Evolutionary conservation across 2,797 vertebrate genomes (phyloP).

Genomic region (Gymnoscopelus microlampas): DNA sequence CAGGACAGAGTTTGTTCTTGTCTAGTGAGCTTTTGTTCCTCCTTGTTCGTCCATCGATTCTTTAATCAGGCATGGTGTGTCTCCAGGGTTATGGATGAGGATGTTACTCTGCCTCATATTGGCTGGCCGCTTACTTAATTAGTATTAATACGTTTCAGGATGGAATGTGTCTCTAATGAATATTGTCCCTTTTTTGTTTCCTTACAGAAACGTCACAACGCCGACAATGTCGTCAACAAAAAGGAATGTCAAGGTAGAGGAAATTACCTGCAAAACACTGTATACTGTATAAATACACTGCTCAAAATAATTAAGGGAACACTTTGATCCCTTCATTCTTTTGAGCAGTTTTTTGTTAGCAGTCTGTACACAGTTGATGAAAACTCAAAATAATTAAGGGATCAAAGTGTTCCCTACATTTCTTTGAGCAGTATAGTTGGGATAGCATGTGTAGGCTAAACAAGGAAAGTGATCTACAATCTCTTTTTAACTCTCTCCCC

Average conservation of each 20-base stretch:
- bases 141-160: background rate
- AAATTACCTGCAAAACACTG: background rate
- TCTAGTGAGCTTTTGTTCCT: slow-evolving; percentile 3
- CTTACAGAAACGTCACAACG: slow-evolving; percentile 96
- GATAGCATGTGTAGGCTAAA: background rate
- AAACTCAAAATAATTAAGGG: too few species aligned
- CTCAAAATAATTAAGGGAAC: too few species aligned
- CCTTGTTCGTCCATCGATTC: background rate
- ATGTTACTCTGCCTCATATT: background rate
- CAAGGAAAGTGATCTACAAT: background rate
- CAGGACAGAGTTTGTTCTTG: background rate
- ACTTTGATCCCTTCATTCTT: too few species aligned
- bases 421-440: background rate
- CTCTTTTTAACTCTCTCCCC: background rate
- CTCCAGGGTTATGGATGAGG: background rate
- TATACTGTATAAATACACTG: background rate
- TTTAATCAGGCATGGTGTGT: background rate
- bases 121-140: background rate
- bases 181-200: slow-evolving; percentile 10
- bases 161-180: background rate
- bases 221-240: slow-evolving; percentile 95
- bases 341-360: too few species aligned
- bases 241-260: slow-evolving; percentile 96
- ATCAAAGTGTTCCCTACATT: too few species aligned
- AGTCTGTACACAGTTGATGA: too few species aligned